Evolutionary conservation across 2,113 vertebrate genomes (phyloP).

Genomic region (Serinus canaria): DNA sequence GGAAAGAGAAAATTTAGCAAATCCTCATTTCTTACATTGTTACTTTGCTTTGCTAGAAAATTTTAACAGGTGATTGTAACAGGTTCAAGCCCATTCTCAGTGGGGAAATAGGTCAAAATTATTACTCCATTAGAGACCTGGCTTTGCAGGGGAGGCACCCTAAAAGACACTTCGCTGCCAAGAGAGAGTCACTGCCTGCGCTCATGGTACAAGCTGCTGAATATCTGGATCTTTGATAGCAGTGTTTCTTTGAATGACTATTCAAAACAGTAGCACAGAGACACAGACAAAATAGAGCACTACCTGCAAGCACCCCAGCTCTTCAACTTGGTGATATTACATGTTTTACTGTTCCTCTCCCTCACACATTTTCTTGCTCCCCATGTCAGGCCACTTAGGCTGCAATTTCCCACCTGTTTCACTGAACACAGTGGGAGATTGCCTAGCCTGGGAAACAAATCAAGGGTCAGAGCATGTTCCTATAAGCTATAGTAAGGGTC

Average conservation of each 20-base stretch:
- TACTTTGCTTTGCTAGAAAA: background rate
- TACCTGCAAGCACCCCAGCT: background rate
- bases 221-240: background rate
- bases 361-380: background rate
- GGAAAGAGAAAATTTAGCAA: background rate
- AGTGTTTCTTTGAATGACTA: background rate
- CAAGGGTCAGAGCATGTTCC: background rate
- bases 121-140: background rate
- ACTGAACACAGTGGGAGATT: rapidly evolving
- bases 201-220: background rate
- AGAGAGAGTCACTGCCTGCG: background rate
- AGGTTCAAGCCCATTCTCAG: background rate
- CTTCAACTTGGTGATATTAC: rapidly evolving
- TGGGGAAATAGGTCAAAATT: background rate
- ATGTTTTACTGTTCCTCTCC: background rate
- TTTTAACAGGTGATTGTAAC: background rate
- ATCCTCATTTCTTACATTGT: background rate
- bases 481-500: background rate
- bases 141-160: background rate
- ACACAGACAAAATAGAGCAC: background rate
- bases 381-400: rapidly evolving
- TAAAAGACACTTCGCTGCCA: background rate
- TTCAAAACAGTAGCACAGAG: background rate
- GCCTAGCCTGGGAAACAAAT: background rate
- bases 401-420: rapidly evolving